A percentile compares a stretch with the other conserved stretches of the same genome.
These are phyloP conservation scores for Mustela lutreola DNA, from an alignment of 2,113 vertebrate genomes.

Conservation along the genomic window DNA sequence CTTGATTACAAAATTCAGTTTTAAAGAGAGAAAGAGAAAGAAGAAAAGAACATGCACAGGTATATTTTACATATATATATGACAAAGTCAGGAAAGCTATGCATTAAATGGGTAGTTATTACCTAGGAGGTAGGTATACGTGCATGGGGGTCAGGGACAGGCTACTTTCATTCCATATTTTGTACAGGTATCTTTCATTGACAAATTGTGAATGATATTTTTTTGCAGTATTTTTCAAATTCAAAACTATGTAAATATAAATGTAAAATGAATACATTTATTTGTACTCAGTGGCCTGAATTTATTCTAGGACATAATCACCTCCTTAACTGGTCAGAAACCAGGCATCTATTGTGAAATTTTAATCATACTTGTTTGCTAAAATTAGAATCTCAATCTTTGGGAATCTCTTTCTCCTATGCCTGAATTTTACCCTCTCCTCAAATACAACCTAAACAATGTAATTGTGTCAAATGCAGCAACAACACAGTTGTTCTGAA, in stretches of 20 bases:
- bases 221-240: not conserved
- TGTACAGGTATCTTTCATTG: not conserved
- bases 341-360: not conserved
- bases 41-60: not conserved
- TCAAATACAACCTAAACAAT: not conserved
- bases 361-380: conserved; percentile 48
- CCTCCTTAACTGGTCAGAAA: conserved; percentile 43
- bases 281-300: conserved; percentile 22
- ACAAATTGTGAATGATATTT: not conserved
- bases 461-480: not conserved
- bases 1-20: not conserved
- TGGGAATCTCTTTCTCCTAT: not conserved
- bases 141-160: not conserved
- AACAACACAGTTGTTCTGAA: not conserved
- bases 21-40: not conserved
- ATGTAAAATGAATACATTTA: not conserved
- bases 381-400: conserved; percentile 22
- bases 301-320: conserved; percentile 27
- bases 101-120: not conserved
- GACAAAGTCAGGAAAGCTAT: not conserved
- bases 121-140: not conserved
- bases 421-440: not conserved
- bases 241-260: conserved; percentile 10
- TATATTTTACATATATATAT: not conserved
- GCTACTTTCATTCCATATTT: conserved; percentile 27